Conservation (phyloP, 2,797 vertebrate genomes). For the Apodemus agrarius region DNA sequence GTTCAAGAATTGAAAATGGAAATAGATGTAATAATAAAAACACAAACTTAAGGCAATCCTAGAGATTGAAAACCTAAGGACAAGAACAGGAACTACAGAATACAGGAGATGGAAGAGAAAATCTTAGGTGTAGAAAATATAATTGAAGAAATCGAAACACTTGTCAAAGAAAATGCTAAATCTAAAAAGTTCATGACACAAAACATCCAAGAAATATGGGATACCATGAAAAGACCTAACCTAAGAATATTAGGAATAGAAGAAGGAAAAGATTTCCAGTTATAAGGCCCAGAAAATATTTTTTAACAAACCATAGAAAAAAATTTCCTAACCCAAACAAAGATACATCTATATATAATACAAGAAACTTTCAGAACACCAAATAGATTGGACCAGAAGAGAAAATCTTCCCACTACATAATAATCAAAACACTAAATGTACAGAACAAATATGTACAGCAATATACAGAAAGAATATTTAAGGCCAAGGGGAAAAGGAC, state of each 20-base stretch:
- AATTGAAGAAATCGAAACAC: background rate
- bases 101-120: background rate
- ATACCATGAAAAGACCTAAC: background rate
- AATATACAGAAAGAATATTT: background rate
- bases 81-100: background rate
- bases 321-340: background rate
- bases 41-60: too few relatives aligned
- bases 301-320: background rate
- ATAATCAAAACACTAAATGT: background rate
- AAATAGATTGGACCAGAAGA: background rate
- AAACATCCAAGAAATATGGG: background rate
- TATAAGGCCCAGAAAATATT: background rate
- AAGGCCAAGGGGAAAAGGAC: background rate
- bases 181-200: background rate
- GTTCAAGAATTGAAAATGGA: too few relatives aligned
- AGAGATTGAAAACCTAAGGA: too few relatives aligned
- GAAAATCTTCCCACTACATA: background rate
- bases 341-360: background rate
- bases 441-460: background rate
- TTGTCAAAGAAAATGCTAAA: background rate
- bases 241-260: background rate
- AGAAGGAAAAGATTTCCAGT: background rate
- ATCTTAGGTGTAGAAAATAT: background rate
- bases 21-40: too few relatives aligned
- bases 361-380: background rate